A percentile compares a stretch with the other conserved stretches of the same genome.
These are phyloP conservation scores for Drosophila mayaguana DNA, from an alignment of 2,888 invertebrate genomes.

Conservation along the genomic window DNA sequence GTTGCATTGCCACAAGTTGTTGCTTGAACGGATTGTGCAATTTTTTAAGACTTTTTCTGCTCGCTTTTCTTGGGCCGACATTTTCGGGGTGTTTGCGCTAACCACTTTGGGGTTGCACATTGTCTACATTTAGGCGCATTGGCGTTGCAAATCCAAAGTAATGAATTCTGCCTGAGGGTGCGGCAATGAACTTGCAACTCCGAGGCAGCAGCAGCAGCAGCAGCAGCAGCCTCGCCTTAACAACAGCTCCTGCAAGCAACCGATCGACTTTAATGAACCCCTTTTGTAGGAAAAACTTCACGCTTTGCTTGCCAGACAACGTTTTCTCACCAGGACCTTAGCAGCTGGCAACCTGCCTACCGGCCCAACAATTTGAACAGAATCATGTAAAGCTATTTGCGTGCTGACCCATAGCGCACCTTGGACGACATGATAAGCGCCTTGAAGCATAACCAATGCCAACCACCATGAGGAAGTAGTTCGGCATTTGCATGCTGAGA, in stretches of 20 bases:
- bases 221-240: conserved; percentile 13
- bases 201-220: conserved; percentile 11
- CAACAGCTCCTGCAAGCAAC: conserved; percentile 21
- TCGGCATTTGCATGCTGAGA: conserved; percentile 50
- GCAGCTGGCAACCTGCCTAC: conserved; percentile 13
- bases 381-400: conserved; percentile 66
- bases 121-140: conserved; percentile 57
- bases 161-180: conserved; percentile 68
- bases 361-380: conserved; percentile 24
- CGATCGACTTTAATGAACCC: conserved; percentile 41
- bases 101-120: conserved; percentile 69
- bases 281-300: conserved; percentile 49
- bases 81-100: conserved; percentile 54
- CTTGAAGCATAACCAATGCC: conserved; percentile 65
- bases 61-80: conserved; percentile 49
- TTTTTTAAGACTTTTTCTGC: conserved; percentile 59
- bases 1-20: conserved; percentile 71
- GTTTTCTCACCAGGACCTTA: conserved; percentile 58
- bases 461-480: conserved; percentile 62
- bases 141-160: conserved; percentile 55
- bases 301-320: conserved; percentile 51
- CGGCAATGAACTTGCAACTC: conserved; percentile 65
- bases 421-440: conserved; percentile 47
- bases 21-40: conserved; percentile 61
- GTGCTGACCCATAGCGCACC: conserved; percentile 58